Evolutionary conservation across 2,888 invertebrate genomes (phyloP).

Genomic region (Chrysolina oricalcia): DNA sequence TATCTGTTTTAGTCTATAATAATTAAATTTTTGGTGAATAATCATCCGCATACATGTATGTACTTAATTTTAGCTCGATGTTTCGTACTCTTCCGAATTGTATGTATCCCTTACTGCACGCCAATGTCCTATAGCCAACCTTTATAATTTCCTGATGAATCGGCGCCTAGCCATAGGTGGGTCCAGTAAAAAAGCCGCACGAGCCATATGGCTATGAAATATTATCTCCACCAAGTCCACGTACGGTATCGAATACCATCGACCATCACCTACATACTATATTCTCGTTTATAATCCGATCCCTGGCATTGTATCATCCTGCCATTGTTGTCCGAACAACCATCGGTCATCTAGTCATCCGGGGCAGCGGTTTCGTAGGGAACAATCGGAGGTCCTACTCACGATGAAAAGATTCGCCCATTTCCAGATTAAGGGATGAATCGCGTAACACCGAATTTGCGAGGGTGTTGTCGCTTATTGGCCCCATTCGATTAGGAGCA

Average conservation of each 20-base stretch:
- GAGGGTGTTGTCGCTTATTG: slow-evolving; percentile 31
- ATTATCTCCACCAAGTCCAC: slow-evolving; percentile 33
- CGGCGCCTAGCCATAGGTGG: slow-evolving; percentile 31
- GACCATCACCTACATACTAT: slow-evolving; percentile 41
- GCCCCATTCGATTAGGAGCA: background rate
- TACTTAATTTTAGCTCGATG: no score
- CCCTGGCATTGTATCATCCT: slow-evolving; percentile 41
- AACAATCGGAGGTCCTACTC: background rate
- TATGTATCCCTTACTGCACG: background rate
- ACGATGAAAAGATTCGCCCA: slow-evolving; percentile 57
- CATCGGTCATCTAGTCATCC: slow-evolving; percentile 49
- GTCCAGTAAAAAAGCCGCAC: slow-evolving; percentile 38
- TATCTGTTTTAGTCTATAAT: no score
- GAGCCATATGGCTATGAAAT: slow-evolving; percentile 50
- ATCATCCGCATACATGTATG: no score
- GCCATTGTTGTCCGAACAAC: slow-evolving; percentile 48
- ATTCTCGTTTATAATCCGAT: slow-evolving; percentile 43
- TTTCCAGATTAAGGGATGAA: slow-evolving; percentile 58
- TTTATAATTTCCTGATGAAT: slow-evolving; percentile 12
- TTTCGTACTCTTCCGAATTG: background rate
- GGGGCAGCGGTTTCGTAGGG: background rate
- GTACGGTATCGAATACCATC: slow-evolving; percentile 20
- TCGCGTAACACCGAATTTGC: slow-evolving; percentile 41
- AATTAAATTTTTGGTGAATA: no score
- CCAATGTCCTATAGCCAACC: slow-evolving; percentile 5